Conservation (phyloP, 2,888 invertebrate genomes). For the Nudaria mundana region DNA sequence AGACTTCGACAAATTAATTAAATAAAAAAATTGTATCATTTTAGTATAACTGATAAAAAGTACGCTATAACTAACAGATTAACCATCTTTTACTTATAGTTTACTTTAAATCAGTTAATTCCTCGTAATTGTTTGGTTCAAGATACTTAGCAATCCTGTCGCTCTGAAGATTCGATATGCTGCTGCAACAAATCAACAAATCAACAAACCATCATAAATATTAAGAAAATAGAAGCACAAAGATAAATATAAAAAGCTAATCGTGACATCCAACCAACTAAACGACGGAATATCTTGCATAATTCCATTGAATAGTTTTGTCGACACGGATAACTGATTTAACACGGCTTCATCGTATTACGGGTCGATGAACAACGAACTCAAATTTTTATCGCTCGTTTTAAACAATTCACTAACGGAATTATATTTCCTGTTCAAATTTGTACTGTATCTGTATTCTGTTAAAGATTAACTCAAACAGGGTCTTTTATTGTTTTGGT, state of each 20-base stretch:
- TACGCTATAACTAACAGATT: too few relatives aligned
- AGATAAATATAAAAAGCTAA: constrained; percentile 2
- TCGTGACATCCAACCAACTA: constrained; percentile 9
- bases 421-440: background rate
- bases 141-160: too few relatives aligned
- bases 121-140: too few relatives aligned
- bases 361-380: constrained; percentile 23
- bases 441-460: constrained; percentile 3
- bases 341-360: constrained; percentile 28
- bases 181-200: background rate
- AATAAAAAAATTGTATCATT: too few relatives aligned
- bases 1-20: too few relatives aligned
- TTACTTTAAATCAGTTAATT: background rate
- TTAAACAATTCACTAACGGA: constrained; percentile 12
- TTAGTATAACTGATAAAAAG: too few relatives aligned
- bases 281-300: constrained; percentile 23
- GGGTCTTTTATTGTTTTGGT: background rate
- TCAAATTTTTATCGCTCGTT: constrained; percentile 27
- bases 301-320: constrained; percentile 30
- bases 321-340: constrained; percentile 33
- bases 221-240: constrained; percentile 1
- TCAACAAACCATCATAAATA: background rate
- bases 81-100: too few relatives aligned
- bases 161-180: too few relatives aligned
- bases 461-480: background rate